These are phyloP conservation scores for Ariolimax columbianus DNA, from an alignment of 2,888 invertebrate genomes.

Conservation along the genomic window DNA sequence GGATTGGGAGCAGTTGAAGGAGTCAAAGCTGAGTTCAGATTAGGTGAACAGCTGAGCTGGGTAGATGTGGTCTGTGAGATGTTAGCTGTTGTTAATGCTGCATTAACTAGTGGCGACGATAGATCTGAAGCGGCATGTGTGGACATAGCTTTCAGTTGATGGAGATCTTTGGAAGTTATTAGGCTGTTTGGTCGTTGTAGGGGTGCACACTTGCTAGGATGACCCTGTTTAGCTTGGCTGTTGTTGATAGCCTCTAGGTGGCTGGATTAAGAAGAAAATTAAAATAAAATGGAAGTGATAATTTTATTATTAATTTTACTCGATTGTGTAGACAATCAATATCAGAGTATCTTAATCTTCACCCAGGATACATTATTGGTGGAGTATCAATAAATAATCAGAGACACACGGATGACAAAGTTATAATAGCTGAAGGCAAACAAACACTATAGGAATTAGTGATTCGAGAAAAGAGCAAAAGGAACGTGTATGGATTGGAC, in stretches of 20 bases:
- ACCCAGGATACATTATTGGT: too few species aligned
- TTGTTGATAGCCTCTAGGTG: neutral
- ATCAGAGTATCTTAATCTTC: too few species aligned
- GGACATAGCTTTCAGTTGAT: neutral
- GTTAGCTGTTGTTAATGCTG: neutral
- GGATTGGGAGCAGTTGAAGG: neutral
- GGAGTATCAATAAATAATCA: too few species aligned
- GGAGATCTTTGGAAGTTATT: neutral
- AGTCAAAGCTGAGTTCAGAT: too few species aligned
- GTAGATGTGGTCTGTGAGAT: neutral
- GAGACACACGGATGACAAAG: too few species aligned
- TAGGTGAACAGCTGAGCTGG: neutral
- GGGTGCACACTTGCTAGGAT: neutral
- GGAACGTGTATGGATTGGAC: too few species aligned
- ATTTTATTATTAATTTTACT: too few species aligned
- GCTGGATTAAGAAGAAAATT: neutral
- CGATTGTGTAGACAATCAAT: too few species aligned
- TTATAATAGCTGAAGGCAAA: too few species aligned
- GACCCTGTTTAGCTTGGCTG: neutral
- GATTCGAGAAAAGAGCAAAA: too few species aligned
- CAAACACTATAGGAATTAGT: too few species aligned
- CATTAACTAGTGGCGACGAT: neutral
- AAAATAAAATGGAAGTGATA: neutral
- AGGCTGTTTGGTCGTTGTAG: neutral
- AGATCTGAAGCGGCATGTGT: neutral